Conservation (phyloP, 2,888 invertebrate species). For the Cancer borealis region DNA sequence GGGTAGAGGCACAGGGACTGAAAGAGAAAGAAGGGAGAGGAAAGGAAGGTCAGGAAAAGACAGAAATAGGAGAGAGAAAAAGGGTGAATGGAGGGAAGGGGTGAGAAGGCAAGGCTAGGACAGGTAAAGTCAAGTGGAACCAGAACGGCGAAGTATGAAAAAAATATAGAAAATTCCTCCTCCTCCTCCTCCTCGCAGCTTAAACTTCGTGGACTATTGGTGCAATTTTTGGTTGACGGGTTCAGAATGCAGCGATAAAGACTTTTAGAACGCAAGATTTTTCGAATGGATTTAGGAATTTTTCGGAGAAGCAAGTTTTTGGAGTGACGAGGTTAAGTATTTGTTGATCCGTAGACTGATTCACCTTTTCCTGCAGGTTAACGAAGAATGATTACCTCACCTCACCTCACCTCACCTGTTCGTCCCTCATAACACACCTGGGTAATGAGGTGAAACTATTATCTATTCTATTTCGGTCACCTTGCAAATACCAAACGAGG, state of each 20-base stretch:
- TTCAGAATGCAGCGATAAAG: not conserved
- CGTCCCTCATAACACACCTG: not conserved
- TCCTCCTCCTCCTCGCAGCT: not conserved
- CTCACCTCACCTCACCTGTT: not conserved
- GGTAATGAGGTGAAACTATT: not conserved
- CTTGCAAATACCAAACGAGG: no score
- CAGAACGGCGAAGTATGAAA: not conserved
- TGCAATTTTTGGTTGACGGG: not conserved
- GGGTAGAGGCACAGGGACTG: not conserved
- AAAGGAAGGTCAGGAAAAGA: not conserved
- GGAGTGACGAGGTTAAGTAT: not conserved
- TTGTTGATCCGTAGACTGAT: not conserved
- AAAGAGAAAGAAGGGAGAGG: not conserved
- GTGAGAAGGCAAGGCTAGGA: not conserved
- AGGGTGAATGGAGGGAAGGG: not conserved
- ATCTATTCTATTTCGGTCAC: not conserved
- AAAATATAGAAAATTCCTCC: not conserved
- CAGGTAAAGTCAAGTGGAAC: not conserved
- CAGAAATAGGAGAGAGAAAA: not conserved
- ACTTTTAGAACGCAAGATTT: not conserved
- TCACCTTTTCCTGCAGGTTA: not conserved
- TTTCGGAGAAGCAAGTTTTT: not conserved
- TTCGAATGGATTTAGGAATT: not conserved
- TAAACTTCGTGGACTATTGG: not conserved
- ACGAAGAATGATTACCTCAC: not conserved